Conservation (phyloP, 2,113 vertebrate genomes). For the Dromiciops gliroides region DNA sequence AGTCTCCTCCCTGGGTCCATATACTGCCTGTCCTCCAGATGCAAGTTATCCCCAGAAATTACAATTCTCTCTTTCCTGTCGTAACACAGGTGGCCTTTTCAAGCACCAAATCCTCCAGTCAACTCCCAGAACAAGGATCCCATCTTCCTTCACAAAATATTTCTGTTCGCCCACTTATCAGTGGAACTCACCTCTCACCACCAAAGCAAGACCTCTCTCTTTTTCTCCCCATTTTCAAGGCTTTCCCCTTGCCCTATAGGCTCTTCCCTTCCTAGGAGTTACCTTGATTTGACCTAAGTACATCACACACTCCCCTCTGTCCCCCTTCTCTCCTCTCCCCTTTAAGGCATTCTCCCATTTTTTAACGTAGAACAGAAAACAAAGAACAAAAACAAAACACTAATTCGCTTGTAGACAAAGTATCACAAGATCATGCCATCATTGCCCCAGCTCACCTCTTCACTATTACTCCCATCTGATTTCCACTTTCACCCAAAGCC, state of each 20-base stretch:
- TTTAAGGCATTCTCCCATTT: not conserved
- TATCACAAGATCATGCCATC: not conserved
- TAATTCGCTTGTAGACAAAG: not conserved
- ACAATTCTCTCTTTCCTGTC: not conserved
- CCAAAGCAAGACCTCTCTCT: not conserved
- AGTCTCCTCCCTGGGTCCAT: not conserved
- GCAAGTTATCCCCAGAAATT: not conserved
- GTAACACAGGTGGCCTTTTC: not conserved
- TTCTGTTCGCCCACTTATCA: not conserved
- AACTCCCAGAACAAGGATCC: not conserved
- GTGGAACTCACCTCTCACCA: not conserved
- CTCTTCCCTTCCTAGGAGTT: not conserved
- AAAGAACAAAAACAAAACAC: not conserved
- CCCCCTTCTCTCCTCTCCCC: not conserved
- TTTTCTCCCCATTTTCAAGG: not conserved
- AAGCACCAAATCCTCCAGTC: not conserved
- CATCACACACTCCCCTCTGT: not conserved
- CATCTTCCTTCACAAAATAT: not conserved
- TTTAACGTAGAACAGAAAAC: not conserved
- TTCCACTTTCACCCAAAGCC: not conserved
- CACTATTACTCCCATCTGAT: not conserved
- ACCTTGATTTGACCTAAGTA: not conserved
- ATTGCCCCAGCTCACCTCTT: not conserved
- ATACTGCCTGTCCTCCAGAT: not conserved
- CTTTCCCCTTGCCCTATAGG: not conserved